Percentiles rank a stretch among this genome's conserved stretches.
Evolutionary conservation across 1,140 invertebrate species (phyloP).

Genomic region (Schmidtea mediterranea): DNA sequence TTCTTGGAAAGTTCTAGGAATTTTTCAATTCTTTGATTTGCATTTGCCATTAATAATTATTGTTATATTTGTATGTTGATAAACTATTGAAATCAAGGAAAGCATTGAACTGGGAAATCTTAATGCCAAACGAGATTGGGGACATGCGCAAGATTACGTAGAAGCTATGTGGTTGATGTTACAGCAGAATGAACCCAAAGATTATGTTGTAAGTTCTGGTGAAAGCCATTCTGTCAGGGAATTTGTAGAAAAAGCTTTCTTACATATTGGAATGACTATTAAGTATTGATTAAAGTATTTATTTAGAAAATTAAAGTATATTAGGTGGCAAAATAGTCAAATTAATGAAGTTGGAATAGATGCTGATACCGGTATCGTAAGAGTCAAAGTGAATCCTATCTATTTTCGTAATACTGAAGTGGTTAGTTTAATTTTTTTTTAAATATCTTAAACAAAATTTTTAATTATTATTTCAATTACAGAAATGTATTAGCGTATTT

Average conservation of each 20-base stretch:
- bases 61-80: too few species aligned
- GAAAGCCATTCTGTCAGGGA: constrained; percentile 74
- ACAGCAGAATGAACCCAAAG: constrained; percentile 65
- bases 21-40: too few species aligned
- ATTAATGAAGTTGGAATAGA: constrained; percentile 61
- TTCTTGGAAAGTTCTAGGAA: too few species aligned
- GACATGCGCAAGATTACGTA: constrained; percentile 92
- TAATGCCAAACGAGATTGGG: constrained; percentile 88
- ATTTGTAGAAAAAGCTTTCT: constrained; percentile 75
- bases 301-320: constrained; percentile 7
- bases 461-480: too few species aligned
- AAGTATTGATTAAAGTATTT: constrained; percentile 26
- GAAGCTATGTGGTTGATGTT: constrained; percentile 99
- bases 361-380: constrained; percentile 43
- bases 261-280: constrained; percentile 35
- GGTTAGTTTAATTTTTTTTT: constrained; percentile 56
- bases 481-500: too few species aligned
- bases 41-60: too few species aligned
- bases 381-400: constrained; percentile 67
- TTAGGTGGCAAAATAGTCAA: constrained; percentile 63
- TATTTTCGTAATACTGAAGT: constrained; percentile 94
- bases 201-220: constrained; percentile 89
- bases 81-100: constrained; percentile 23
- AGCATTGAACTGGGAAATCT: constrained; percentile 72
- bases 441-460: too few species aligned